A percentile compares a stretch with the other conserved stretches of the same genome.
Conservation (phyloP, 2,888 invertebrate species). For the Aradus depressus region DNA sequence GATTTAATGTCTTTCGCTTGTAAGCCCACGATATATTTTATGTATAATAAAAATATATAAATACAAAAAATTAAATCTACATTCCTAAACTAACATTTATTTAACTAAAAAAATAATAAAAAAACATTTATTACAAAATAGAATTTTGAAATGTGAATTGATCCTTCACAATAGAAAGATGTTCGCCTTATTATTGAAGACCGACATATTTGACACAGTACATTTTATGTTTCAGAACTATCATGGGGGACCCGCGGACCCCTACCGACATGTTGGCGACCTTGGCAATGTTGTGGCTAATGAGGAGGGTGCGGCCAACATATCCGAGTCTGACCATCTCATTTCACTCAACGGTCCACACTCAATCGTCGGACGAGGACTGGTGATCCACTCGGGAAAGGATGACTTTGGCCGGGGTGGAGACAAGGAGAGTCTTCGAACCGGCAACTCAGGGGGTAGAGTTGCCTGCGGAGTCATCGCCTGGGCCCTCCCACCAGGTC, state of each 20-base stretch:
- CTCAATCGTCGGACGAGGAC: constrained; percentile 58
- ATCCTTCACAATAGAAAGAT: too few species aligned
- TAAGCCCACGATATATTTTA: too few species aligned
- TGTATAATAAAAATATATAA: too few species aligned
- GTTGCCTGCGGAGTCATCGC: constrained; percentile 71
- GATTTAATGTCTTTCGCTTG: too few species aligned
- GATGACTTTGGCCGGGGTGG: constrained; percentile 66
- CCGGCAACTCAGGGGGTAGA: constrained; percentile 72
- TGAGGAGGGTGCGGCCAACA: constrained; percentile 41
- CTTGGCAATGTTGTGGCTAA: constrained; percentile 67
- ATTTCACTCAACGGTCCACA: constrained; percentile 52
- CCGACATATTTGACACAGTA: too few species aligned
- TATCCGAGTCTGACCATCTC: constrained; percentile 51
- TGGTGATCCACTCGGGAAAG: constrained; percentile 60
- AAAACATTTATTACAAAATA: too few species aligned
- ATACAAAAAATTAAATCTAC: too few species aligned
- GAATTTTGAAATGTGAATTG: too few species aligned
- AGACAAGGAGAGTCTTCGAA: constrained; percentile 58
- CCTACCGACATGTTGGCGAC: constrained; percentile 69
- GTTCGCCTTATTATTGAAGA: too few species aligned
- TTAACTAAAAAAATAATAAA: too few species aligned
- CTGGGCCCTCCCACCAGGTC: constrained; percentile 19
- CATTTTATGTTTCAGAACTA: constrained; percentile 42
- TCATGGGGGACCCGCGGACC: constrained; percentile 61
- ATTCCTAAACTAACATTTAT: too few species aligned